Conservation (phyloP, 1,140 invertebrate genomes). For the Cotesia glomerata region DNA sequence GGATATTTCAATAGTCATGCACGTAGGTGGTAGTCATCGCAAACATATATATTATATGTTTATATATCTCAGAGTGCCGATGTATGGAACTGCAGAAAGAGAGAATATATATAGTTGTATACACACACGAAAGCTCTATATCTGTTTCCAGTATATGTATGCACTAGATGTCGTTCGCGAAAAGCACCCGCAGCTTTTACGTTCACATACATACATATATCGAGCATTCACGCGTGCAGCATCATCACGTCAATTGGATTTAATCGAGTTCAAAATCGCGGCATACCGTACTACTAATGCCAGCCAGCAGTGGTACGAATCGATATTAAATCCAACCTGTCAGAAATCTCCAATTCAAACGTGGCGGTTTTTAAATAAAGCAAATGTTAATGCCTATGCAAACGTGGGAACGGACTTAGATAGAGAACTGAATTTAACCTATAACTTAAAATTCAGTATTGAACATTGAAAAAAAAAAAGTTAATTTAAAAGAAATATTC, state of each 20-base stretch:
- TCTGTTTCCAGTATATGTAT: not conserved
- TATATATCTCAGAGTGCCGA: too few species aligned
- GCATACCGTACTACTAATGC: not conserved
- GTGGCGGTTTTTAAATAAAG: too few species aligned
- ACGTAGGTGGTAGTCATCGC: not conserved
- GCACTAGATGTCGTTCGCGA: not conserved
- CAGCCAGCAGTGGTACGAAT: not conserved
- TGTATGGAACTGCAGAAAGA: too few species aligned
- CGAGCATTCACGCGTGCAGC: not conserved
- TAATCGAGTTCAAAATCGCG: conserved; percentile 13
- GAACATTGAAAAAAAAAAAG: too few species aligned
- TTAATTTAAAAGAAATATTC: too few species aligned
- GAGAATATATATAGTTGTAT: too few species aligned
- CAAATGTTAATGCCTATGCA: too few species aligned
- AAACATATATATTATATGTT: too few species aligned
- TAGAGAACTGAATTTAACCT: too few species aligned
- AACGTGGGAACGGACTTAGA: too few species aligned
- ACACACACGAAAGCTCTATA: not conserved
- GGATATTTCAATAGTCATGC: not conserved
- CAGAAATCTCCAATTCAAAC: conserved; percentile 5
- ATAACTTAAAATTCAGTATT: too few species aligned
- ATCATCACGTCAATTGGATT: conserved; percentile 11
- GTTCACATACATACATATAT: not conserved
- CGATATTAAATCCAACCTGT: conserved; percentile 2
- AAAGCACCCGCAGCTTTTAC: not conserved